Evolutionary conservation across 92 coral and sea anemone species (phyloP).

Genomic region (Meandrina meandrites): DNA sequence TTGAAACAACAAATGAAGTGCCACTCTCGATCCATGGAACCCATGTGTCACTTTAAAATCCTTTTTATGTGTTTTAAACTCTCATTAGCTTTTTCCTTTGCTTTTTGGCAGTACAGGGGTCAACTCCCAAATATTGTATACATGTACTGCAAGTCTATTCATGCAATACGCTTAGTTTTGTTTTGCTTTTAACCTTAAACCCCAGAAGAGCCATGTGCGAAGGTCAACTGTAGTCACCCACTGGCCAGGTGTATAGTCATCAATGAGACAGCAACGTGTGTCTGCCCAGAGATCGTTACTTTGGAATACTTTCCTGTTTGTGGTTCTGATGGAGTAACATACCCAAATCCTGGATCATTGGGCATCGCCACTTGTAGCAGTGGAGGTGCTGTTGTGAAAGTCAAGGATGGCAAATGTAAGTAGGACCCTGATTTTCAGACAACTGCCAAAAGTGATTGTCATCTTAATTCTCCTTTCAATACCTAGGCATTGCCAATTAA

Average conservation of each 20-base stretch:
- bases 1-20: no score
- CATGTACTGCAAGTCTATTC: no score
- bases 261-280: slow-evolving; percentile 48
- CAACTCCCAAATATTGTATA: no score
- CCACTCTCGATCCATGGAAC: no score
- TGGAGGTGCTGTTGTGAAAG: slow-evolving; percentile 36
- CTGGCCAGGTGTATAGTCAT: slow-evolving; percentile 52
- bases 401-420: slow-evolving; percentile 44
- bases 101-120: no score
- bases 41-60: no score
- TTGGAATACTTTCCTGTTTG: slow-evolving; percentile 60
- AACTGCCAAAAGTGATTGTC: not conserved
- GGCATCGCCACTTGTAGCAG: slow-evolving; percentile 34
- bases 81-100: no score
- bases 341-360: slow-evolving; percentile 61
- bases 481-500: not conserved
- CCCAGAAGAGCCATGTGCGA: slow-evolving; percentile 38
- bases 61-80: no score
- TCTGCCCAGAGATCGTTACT: slow-evolving; percentile 42
- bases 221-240: slow-evolving; percentile 62
- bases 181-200: not conserved
- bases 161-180: not conserved
- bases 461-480: not conserved
- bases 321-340: slow-evolving; percentile 77
- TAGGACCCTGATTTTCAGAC: not conserved